Percentiles rank a stretch among this genome's conserved stretches.
These are phyloP conservation scores for Elachura formosa DNA, from an alignment of 2,113 vertebrate genomes.

Conservation along the genomic window DNA sequence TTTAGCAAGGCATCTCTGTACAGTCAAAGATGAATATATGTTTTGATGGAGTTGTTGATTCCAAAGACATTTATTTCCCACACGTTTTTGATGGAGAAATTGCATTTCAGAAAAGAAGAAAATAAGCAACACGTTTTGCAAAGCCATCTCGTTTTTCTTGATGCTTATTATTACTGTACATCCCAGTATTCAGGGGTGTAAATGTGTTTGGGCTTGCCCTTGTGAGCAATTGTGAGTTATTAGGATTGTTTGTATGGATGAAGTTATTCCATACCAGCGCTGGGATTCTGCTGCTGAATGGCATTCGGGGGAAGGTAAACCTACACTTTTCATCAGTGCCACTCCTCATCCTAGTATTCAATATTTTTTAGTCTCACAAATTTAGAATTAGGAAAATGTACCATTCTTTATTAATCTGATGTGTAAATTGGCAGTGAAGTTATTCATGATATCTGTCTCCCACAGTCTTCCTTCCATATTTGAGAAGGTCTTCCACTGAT, in stretches of 20 bases:
- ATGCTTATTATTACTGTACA: neutral
- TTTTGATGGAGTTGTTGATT: neutral
- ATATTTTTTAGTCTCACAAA: neutral
- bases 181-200: neutral
- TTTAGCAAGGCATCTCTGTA: neutral
- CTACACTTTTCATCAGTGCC: neutral
- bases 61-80: neutral
- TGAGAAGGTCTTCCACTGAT: neutral
- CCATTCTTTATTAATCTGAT: neutral
- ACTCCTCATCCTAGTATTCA: neutral
- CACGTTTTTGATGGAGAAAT: neutral
- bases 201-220: neutral
- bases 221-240: neutral
- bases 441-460: neutral
- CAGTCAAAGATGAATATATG: neutral
- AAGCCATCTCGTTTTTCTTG: neutral
- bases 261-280: neutral
- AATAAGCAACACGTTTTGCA: neutral
- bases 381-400: neutral
- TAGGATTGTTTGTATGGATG: neutral
- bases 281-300: neutral
- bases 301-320: neutral
- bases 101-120: neutral
- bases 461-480: neutral
- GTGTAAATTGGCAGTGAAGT: conserved; percentile 1